Percentiles rank a stretch among this genome's conserved stretches.
Evolutionary conservation across 2,113 vertebrate species (phyloP).

Genomic region (Arizona elegans): DNA sequence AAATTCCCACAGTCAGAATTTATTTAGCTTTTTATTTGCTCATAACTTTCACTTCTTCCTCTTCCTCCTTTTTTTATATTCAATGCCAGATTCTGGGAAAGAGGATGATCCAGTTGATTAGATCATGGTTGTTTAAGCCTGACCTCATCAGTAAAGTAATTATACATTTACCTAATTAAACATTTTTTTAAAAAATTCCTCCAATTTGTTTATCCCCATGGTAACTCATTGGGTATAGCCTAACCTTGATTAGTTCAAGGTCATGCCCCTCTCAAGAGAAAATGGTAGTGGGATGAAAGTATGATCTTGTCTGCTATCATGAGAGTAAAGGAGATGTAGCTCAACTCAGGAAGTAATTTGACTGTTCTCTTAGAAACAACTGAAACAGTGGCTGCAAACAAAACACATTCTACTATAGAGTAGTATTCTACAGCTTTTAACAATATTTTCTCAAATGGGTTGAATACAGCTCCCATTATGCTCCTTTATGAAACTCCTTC

Average conservation of each 20-base stretch:
- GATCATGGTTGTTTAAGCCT: background rate
- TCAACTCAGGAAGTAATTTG: background rate
- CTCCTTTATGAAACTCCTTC: background rate
- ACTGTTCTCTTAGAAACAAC: slow-evolving; percentile 20
- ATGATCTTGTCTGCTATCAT: background rate
- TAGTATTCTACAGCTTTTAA: background rate
- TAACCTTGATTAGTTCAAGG: slow-evolving; percentile 28
- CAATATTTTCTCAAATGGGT: background rate
- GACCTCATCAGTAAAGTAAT: background rate
- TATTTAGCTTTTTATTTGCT: background rate
- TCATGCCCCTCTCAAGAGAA: background rate
- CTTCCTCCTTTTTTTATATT: background rate
- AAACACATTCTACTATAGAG: background rate
- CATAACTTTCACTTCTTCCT: background rate
- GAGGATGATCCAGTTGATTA: background rate
- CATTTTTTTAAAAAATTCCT: background rate
- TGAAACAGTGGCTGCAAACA: background rate
- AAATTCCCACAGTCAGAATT: background rate
- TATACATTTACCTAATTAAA: background rate
- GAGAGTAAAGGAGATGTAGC: slow-evolving; percentile 11
- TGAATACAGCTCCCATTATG: background rate
- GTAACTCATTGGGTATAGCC: background rate
- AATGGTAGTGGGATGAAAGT: background rate
- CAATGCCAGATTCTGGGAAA: background rate
- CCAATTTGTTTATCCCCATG: background rate